Conservation (phyloP, 2,888 invertebrate species). For the Congeria kusceri region DNA sequence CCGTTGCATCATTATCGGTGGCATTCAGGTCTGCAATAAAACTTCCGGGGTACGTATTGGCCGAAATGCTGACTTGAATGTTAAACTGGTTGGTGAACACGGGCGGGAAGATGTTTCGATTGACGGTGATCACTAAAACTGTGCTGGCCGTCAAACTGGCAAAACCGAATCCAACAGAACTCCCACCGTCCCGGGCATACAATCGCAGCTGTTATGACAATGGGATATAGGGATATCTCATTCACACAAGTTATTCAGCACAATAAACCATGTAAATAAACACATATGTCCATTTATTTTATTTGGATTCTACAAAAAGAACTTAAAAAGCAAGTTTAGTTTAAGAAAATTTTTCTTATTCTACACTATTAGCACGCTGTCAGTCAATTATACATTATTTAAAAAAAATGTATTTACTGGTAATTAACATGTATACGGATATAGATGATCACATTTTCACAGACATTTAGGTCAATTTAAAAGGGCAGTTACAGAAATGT, state of each 20-base stretch:
- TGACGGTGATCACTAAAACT: constrained; percentile 72
- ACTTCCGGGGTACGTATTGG: constrained; percentile 68
- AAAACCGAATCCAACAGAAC: constrained; percentile 45
- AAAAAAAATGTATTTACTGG: too few species aligned
- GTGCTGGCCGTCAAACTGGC: constrained; percentile 62
- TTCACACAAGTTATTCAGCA: not conserved
- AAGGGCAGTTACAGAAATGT: too few species aligned
- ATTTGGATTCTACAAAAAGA: too few species aligned
- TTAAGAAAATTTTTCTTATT: too few species aligned
- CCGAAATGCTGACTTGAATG: constrained; percentile 65
- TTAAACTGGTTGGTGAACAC: constrained; percentile 58
- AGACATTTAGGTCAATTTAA: too few species aligned
- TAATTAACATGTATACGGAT: too few species aligned
- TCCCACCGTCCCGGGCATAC: constrained; percentile 72
- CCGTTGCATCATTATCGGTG: constrained; percentile 75
- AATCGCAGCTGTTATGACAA: constrained; percentile 70
- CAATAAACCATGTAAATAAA: too few species aligned
- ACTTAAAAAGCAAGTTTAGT: too few species aligned
- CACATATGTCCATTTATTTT: too few species aligned
- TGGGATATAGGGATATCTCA: not conserved
- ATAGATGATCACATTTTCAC: too few species aligned
- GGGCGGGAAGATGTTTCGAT: constrained; percentile 69
- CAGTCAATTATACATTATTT: too few species aligned
- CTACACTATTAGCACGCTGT: too few species aligned
- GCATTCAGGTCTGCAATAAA: constrained; percentile 74